A percentile compares a stretch with the other conserved stretches of the same genome.
Evolutionary conservation across 2,113 vertebrate species (phyloP).

Genomic region (Mus spicilegus): DNA sequence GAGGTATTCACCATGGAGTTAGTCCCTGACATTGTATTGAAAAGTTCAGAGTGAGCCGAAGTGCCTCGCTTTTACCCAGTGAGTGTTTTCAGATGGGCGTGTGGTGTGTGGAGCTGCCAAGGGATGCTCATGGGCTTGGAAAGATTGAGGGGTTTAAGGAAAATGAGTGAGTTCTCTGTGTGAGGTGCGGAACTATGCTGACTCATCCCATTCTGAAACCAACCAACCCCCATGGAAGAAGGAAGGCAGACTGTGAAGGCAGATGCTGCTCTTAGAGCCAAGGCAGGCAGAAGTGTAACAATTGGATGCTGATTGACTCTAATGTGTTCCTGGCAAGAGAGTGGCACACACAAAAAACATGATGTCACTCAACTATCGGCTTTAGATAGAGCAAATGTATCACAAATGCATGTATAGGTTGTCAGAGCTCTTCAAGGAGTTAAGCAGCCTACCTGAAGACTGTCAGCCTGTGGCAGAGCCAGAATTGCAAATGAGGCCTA

Average conservation of each 20-base stretch:
- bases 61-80: fast-evolving
- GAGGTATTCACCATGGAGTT: background rate
- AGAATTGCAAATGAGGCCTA: background rate
- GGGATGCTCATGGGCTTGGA: background rate
- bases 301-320: background rate
- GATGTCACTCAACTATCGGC: background rate
- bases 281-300: background rate
- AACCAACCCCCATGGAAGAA: background rate
- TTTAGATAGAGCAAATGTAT: background rate
- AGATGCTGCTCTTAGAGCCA: background rate
- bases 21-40: background rate
- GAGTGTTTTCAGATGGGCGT: fast-evolving
- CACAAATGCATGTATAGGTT: background rate
- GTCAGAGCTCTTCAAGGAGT: background rate
- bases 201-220: background rate
- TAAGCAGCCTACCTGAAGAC: background rate
- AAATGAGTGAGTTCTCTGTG: background rate
- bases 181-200: background rate
- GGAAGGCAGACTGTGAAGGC: background rate
- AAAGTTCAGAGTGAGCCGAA: background rate
- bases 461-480: background rate
- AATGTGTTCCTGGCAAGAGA: background rate
- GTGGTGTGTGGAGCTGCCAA: background rate
- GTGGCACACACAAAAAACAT: background rate
- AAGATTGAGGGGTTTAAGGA: background rate